Evolutionary conservation across 2,888 invertebrate genomes (phyloP).

Genomic region (Caenorhabditis doughertyi): DNA sequence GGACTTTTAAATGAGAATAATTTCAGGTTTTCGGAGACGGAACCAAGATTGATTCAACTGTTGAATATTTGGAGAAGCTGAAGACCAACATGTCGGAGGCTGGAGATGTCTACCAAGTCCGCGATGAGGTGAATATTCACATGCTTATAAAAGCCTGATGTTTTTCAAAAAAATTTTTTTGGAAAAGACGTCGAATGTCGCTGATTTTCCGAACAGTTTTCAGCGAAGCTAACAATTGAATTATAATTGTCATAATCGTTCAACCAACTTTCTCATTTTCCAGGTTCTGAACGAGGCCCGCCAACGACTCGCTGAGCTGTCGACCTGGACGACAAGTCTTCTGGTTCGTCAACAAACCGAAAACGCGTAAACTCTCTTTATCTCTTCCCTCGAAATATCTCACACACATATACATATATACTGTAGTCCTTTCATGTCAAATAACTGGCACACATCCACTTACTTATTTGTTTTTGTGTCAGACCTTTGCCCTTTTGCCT

Average conservation of each 20-base stretch:
- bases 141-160: no score
- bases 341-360: slow-evolving; percentile 67
- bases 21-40: slow-evolving; percentile 69
- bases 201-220: no score
- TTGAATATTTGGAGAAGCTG: slow-evolving; percentile 66
- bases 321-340: slow-evolving; percentile 66
- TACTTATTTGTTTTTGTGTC: slow-evolving; percentile 17
- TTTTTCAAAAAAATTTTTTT: no score
- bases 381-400: no score
- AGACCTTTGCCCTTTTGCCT: slow-evolving; percentile 39
- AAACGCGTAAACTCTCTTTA: slow-evolving; percentile 17
- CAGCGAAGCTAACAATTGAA: neutral
- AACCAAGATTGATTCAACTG: slow-evolving; percentile 61
- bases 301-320: slow-evolving; percentile 68
- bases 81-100: slow-evolving; percentile 63
- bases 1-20: neutral
- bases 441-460: slow-evolving; percentile 33
- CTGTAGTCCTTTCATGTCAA: slow-evolving; percentile 49
- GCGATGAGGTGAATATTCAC: slow-evolving; percentile 68
- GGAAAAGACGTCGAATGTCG: no score
- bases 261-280: neutral
- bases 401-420: no score
- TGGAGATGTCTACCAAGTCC: slow-evolving; percentile 68
- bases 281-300: slow-evolving; percentile 64
- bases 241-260: neutral